A percentile compares a stretch with the other conserved stretches of the same genome.
Evolutionary conservation across 2,113 vertebrate species (phyloP).

Genomic region (Syngnathus floridae): DNA sequence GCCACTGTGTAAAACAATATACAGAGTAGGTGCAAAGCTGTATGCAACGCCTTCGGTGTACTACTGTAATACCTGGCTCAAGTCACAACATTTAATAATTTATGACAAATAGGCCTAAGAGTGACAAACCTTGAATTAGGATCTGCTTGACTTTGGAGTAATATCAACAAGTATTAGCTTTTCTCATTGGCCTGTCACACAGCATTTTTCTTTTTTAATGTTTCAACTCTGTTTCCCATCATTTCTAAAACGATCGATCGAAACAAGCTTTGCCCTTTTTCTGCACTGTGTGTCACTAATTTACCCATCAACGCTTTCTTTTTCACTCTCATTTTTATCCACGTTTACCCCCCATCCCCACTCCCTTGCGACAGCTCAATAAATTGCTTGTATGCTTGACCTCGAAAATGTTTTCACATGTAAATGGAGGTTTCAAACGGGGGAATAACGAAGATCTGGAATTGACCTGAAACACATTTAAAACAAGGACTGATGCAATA

Average conservation of each 20-base stretch:
- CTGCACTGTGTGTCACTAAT: conserved; percentile 12
- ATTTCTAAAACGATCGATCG: conserved; percentile 20
- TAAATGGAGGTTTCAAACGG: conserved; percentile 19
- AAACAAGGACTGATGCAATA: not conserved
- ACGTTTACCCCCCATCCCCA: not conserved
- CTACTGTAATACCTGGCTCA: not conserved
- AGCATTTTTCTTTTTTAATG: not conserved
- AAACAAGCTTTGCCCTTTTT: conserved; percentile 17
- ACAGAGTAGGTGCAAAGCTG: not conserved
- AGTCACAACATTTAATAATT: no score
- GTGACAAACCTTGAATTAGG: not conserved
- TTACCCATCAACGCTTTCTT: conserved; percentile 10
- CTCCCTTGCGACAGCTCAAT: conserved; percentile 11
- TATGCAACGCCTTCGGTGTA: not conserved
- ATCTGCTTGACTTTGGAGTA: not conserved
- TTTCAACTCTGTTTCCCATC: conserved; percentile 5
- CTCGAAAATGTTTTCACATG: not conserved
- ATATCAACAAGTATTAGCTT: not conserved
- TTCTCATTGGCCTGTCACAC: not conserved
- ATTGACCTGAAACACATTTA: conserved; percentile 2
- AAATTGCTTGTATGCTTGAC: conserved; percentile 6
- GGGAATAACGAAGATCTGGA: conserved; percentile 5
- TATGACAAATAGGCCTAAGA: no score
- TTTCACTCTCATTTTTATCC: not conserved
- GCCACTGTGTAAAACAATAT: not conserved